Evolutionary conservation across 2,113 vertebrate species (phyloP), one percentile per base, ranked within the genome.

Genomic region (Collichthys lucidus): DNA sequence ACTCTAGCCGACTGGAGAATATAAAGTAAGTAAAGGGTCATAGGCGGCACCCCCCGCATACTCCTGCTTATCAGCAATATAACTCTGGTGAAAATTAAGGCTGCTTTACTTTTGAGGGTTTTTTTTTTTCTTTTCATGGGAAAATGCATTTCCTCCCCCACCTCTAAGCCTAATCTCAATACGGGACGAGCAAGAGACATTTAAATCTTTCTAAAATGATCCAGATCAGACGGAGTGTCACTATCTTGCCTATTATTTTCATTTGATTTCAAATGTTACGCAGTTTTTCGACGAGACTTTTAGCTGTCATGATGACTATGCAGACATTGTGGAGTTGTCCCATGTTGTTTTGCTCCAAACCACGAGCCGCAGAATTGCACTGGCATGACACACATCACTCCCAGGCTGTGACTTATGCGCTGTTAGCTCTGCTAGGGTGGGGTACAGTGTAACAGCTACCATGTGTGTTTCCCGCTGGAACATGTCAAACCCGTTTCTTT

Each of bases 1-100:
- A 99, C 94, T 99, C 98, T 86, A 99, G 98, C 95, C 96, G 98
- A 95, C 96, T 99, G 96, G 98, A 99, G 96, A 99, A 99, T 95
- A 99, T 99, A 95, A 99, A 99, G 98, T 99, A 97, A 99, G 98
- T 98, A 91, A 92, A 87, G 89, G 77, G 22, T 86, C 73, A 17
- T 22, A 16, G 64, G 72, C 83, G 26, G 57, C 90, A 82, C 83
- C 61, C 94, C 94, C 62, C 82, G 75, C 93, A 64, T 84, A 77
- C n/a, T 76, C 47, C 44, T 77, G 49, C 77, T 84, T 73, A 72
- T 88, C 65, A 68, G 56, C 70, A 59, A 46, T 82, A 52, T 66
- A 85, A 74, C 67, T 57, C 78, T 57, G 62, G 17, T 68, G 76
- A 80, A 81, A 65, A 68, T 20, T 40, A 74, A 77, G 31, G 26